Percentiles rank a stretch among this genome's conserved stretches.
Conservation (phyloP, 2,888 invertebrate species). For the Cephus pulcher region DNA sequence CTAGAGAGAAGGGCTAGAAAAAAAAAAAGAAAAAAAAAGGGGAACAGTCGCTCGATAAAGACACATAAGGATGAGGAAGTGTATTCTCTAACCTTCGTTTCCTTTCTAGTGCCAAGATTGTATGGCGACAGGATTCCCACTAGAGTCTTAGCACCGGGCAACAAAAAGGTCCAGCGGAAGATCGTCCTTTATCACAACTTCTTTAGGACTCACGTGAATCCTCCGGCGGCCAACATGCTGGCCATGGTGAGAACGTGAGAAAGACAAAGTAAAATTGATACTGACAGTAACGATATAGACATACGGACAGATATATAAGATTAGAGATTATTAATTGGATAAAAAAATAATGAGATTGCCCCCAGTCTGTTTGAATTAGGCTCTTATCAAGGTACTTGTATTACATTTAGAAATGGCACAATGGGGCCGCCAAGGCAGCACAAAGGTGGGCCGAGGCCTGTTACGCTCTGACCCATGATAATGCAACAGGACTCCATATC, state of each 20-base stretch:
- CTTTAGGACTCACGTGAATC: slow-evolving; percentile 79
- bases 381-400: background rate
- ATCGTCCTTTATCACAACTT: slow-evolving; percentile 83
- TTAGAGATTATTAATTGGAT: background rate
- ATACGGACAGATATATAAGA: background rate
- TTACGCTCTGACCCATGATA: slow-evolving; percentile 77
- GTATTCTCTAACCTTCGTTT: background rate
- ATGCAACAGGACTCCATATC: slow-evolving; percentile 74
- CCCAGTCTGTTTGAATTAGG: background rate
- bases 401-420: slow-evolving; percentile 77
- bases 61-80: background rate
- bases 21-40: slow-evolving; percentile 14
- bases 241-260: slow-evolving; percentile 73
- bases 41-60: slow-evolving; percentile 19
- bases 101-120: slow-evolving; percentile 69
- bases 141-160: slow-evolving; percentile 70
- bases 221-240: slow-evolving; percentile 84
- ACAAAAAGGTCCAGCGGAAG: slow-evolving; percentile 75
- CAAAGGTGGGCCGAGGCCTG: slow-evolving; percentile 82
- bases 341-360: background rate
- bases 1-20: background rate
- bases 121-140: slow-evolving; percentile 71
- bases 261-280: background rate
- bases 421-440: slow-evolving; percentile 77
- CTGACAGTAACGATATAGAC: background rate